A percentile compares a stretch with the other conserved stretches of the same genome.
Evolutionary conservation across 2,888 invertebrate species (phyloP).

Genomic region (Mesorhabditis spiculigera): DNA sequence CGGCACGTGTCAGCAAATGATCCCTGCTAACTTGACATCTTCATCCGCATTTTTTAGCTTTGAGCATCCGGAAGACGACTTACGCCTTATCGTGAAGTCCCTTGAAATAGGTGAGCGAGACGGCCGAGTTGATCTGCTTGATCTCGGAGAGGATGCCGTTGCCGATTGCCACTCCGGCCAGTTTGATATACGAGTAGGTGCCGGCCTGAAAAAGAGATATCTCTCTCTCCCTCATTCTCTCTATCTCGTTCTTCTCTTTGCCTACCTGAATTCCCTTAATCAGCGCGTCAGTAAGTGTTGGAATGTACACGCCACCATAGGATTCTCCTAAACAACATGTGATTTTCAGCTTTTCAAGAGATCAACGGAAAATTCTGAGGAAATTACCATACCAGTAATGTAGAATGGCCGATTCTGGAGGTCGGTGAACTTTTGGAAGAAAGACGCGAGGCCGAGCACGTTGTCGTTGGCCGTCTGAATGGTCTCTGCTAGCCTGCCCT

Average conservation of each 20-base stretch:
- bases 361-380: not conserved
- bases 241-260: no score
- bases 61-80: not conserved
- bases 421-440: constrained; percentile 62
- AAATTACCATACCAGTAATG: constrained; percentile 58
- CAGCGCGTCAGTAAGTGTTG: constrained; percentile 50
- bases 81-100: constrained; percentile 40
- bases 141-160: constrained; percentile 49
- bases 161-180: constrained; percentile 53
- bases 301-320: constrained; percentile 61
- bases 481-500: no score
- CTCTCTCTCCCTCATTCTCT: no score
- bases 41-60: no score
- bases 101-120: constrained; percentile 41
- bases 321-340: constrained; percentile 23
- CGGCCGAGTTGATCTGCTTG: constrained; percentile 46
- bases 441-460: constrained; percentile 60
- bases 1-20: no score
- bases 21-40: no score
- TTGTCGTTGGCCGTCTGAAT: constrained; percentile 61
- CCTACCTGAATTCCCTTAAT: constrained; percentile 22
- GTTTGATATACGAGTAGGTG: constrained; percentile 29
- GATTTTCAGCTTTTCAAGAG: not conserved
- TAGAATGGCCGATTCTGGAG: constrained; percentile 61
- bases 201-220: constrained; percentile 14